Evolutionary conservation across 1,140 invertebrate genomes (phyloP), one percentile per base, ranked within the genome.

Genomic region (Atta cephalotes): DNA sequence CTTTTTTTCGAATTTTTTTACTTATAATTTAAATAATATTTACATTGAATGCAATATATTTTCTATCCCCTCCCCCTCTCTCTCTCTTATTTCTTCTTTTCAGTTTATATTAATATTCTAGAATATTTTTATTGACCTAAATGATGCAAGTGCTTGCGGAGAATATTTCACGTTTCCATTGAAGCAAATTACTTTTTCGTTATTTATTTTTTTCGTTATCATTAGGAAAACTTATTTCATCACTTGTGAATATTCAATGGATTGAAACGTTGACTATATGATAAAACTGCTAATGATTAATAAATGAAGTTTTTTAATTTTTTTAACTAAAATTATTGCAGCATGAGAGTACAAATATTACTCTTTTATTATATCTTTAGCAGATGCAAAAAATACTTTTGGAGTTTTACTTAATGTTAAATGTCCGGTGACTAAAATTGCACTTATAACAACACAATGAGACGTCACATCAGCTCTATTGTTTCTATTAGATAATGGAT

Each of bases 401-500:
- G 45, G 9, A 56, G 6, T 56, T 35, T 77, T 65, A 49, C 14
- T 45, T 84, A 87, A 87, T 39, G 18, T 39, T 68, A 85, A 77
- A 85, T 71, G 49, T 63, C 31, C 25, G 49, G 56, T 25, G 51
- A 31, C 28, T 25, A 58, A 87, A 74, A 66, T 70, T 74, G 45
- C 45, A 25, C 31, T 62, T 28, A 85, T 53, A 51, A 71, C 10
- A 78, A 63, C 58, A 56, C 18, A 63, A 65, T 65, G 58, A 68
- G 35, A 78, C 66, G 25, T 58, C 28, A 60, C 21, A 35, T 28
- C n/a, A 66, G 12, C 35, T 81, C 72, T 85, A 90, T 89, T 90
- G 86, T 88, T 87, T 91, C 86, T 90, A 91, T 91, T 91, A 88
- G 82, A 91, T 91, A 91, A 91, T 90, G 86, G 85, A 79, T 89